These are phyloP conservation scores for Coremacera marginata DNA, from an alignment of 2,888 invertebrate species.

Conservation along the genomic window DNA sequence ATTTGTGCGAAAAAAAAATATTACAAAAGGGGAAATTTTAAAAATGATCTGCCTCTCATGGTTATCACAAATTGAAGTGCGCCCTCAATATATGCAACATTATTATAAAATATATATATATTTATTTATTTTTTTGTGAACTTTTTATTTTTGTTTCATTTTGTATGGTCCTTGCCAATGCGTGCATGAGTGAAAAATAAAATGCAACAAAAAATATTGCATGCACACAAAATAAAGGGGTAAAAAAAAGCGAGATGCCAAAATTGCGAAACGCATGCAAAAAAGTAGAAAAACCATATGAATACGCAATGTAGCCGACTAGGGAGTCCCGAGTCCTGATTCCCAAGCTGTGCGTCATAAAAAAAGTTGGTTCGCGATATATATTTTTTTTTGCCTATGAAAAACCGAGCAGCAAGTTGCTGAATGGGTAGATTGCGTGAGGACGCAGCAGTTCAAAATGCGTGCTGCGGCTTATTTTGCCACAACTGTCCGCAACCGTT, in stretches of 20 bases:
- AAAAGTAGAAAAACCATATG: slow-evolving; percentile 44
- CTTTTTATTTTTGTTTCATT: background rate
- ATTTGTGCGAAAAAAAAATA: slow-evolving; percentile 37
- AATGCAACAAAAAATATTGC: slow-evolving; percentile 26
- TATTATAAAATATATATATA: background rate
- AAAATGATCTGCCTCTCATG: slow-evolving; percentile 11
- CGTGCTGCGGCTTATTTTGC: background rate
- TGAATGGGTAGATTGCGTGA: background rate
- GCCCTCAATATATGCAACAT: slow-evolving; percentile 16
- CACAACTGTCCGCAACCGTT: background rate
- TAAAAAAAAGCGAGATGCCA: slow-evolving; percentile 44
- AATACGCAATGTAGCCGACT: slow-evolving; percentile 2
- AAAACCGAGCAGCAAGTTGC: no score
- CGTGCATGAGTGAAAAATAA: slow-evolving; percentile 37
- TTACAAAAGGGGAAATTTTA: slow-evolving; percentile 5
- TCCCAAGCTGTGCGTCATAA: no score
- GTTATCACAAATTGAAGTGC: background rate
- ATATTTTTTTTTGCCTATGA: no score
- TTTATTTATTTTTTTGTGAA: slow-evolving; percentile 15
- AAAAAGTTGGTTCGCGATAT: no score
- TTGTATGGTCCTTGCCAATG: background rate
- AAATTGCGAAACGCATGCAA: slow-evolving; percentile 43
- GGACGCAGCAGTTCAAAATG: background rate
- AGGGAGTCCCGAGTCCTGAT: no score
- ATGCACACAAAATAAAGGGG: background rate